A percentile compares a stretch with the other conserved stretches of the same genome.
Conservation (phyloP, 2,888 invertebrate genomes). For the Cepaea hortensis region DNA sequence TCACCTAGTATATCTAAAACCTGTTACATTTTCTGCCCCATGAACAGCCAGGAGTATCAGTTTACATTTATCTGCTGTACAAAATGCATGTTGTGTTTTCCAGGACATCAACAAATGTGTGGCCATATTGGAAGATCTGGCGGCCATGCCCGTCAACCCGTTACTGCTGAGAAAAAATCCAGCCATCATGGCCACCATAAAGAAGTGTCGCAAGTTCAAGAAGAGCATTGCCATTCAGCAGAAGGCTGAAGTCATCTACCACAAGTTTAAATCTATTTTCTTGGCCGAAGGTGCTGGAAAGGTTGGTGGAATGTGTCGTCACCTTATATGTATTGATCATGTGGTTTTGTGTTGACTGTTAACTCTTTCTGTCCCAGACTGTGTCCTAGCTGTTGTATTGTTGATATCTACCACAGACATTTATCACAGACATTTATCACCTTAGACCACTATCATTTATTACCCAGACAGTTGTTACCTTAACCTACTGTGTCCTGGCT, state of each 20-base stretch:
- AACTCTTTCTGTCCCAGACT: not conserved
- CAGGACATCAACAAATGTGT: conserved; percentile 75
- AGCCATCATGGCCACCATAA: conserved; percentile 75
- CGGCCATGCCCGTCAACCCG: conserved; percentile 69
- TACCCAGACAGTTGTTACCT: too few relatives aligned
- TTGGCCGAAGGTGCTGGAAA: conserved; percentile 65
- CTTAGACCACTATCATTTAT: too few relatives aligned
- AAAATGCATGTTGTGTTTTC: not conserved
- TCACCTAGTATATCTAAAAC: too few relatives aligned
- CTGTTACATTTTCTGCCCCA: too few relatives aligned
- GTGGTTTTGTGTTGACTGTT: too few relatives aligned
- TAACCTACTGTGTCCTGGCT: too few relatives aligned
- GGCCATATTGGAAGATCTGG: conserved; percentile 74
- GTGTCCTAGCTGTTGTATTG: not conserved
- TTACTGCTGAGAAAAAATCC: conserved; percentile 75
- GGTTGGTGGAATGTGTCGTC: not conserved
- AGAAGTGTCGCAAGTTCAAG: conserved; percentile 76
- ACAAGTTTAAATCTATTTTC: conserved; percentile 75
- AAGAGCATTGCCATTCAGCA: conserved; percentile 73
- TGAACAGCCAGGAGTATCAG: too few relatives aligned
- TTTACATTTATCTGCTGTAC: too few relatives aligned
- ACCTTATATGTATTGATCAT: not conserved
- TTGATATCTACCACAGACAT: too few relatives aligned
- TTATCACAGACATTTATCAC: too few relatives aligned
- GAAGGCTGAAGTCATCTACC: conserved; percentile 76